Base-by-base conservation (phyloP, 2,888 invertebrate species). In the Zaprionus obscuricornis region DNA sequence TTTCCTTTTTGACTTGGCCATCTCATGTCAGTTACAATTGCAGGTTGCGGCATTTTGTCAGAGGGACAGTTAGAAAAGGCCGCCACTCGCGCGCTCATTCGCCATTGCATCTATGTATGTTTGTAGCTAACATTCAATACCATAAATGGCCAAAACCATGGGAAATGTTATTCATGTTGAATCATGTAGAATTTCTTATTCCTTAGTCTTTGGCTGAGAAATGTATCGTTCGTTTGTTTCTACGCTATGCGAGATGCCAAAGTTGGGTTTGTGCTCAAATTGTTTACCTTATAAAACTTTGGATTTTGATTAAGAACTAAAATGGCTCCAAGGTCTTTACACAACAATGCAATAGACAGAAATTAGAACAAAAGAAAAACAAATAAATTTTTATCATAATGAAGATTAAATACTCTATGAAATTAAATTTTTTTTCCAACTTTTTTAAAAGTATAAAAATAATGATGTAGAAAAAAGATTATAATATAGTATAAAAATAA, bases 11-110 rank as follows among this genome's bases (percentile, higher is more conserved):
- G 63, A 37, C 42, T 29, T 26, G 54, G 22, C 47, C 65, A 51
- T 29, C 31, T 67, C 39, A 50, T 84, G 78, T 79, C 78, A 79
- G 78, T 84, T 79, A 76, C 85, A 79, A 70, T 81, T 79, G 77
- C 78, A 79, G 84, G 77, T 81, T 84, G 78, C 85, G 85, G 82
- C 78, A 77, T 79, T 79, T 84, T 79, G 78, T 84, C 78, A 79
- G 78, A 78, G 84, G 78, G 78, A 79, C 85, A 81, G 78, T 84
- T 84, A 84, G 85, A 77, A 77, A 83, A 81, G 74, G 84, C 84
- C 66, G 65, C 58, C 57, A n/a, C n/a, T 60, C 58, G 34, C 24
- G 5, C 45, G 17, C 24, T 22, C 17, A 14, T n/a, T 20, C 55
- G 16, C 39, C 27, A n/a, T n/a, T n/a, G n/a, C n/a, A n/a, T n/a